A percentile compares a stretch with the other conserved stretches of the same genome.
phyloP scores from a whole-genome alignment of 2,113 vertebrate species.

The Phyllostomus discolor region DNA sequence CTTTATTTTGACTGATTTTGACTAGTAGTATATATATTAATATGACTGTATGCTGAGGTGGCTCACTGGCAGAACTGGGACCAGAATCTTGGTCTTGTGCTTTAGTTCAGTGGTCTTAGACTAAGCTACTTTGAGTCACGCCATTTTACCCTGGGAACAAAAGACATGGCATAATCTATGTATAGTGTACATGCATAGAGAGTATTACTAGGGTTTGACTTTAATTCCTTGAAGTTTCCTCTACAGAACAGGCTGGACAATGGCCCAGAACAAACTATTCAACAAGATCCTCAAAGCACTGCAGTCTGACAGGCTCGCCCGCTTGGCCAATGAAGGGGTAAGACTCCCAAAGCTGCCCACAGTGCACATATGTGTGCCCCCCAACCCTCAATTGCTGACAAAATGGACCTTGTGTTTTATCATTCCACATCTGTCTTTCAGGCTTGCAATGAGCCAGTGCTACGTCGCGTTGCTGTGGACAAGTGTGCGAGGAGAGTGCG shows the following conservation, averaged over 20 bases:
- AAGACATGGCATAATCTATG: neutral
- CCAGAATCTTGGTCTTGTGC: neutral
- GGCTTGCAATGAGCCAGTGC: constrained; percentile 94
- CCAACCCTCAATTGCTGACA: neutral
- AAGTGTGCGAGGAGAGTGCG: constrained; percentile 96
- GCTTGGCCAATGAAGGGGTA: constrained; percentile 95
- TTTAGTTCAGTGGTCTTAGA: neutral
- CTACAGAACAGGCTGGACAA: constrained; percentile 92
- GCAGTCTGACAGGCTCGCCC: constrained; percentile 92
- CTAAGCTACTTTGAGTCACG: neutral
- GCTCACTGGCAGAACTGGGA: neutral
- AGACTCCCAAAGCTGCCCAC: constrained; percentile 60
- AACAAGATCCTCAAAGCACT: constrained; percentile 97
- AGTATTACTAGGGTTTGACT: neutral
- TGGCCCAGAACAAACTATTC: constrained; percentile 96
- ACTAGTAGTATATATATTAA: neutral
- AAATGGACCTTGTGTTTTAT: neutral
- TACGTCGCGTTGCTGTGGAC: constrained; percentile 94
- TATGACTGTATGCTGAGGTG: neutral
- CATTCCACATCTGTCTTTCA: constrained; percentile 30
- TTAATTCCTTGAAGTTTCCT: constrained; percentile 62
- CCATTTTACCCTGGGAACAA: neutral
- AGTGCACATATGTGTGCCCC: neutral
- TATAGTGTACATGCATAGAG: neutral
- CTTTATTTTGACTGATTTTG: neutral